Conservation (phyloP, 2,797 vertebrate species). For the Chloroceryle amazona region DNA sequence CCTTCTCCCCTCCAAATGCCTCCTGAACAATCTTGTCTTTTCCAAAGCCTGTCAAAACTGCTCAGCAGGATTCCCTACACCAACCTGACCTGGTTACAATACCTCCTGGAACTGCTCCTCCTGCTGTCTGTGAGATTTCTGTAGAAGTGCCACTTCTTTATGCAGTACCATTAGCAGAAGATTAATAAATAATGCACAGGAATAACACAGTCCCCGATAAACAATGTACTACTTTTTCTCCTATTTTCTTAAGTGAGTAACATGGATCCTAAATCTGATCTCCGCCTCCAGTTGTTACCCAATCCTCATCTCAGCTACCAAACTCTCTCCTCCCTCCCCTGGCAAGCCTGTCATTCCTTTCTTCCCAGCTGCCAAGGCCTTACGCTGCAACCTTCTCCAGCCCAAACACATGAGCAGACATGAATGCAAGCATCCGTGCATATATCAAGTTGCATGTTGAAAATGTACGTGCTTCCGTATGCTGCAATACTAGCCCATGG, state of each 20-base stretch:
- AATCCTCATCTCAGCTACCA: constrained; percentile 20
- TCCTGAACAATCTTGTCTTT: constrained; percentile 58
- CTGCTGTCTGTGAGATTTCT: constrained; percentile 51
- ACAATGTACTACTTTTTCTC: constrained; percentile 22
- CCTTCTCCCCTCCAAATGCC: constrained; percentile 29
- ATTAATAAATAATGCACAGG: constrained; percentile 57
- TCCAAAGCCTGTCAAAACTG: constrained; percentile 60
- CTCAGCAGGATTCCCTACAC: constrained; percentile 58
- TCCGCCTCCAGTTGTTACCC: constrained; percentile 47
- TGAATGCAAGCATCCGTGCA: background rate
- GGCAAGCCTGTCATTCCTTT: constrained; percentile 60
- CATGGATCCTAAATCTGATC: constrained; percentile 60
- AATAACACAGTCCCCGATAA: constrained; percentile 51
- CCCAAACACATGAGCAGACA: background rate
- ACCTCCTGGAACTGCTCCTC: constrained; percentile 59
- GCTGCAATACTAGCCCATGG: background rate
- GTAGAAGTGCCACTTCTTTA: constrained; percentile 51
- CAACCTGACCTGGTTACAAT: constrained; percentile 57
- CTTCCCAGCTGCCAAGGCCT: constrained; percentile 54
- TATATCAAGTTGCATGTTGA: background rate
- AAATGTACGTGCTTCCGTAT: background rate
- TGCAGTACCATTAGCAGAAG: constrained; percentile 48
- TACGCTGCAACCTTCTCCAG: background rate
- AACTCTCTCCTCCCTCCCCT: constrained; percentile 7
- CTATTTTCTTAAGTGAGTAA: constrained; percentile 49